Evolutionary conservation across 2,888 invertebrate genomes (phyloP), one percentile per base, ranked within the genome.

Genomic region (Graphium colonna): DNA sequence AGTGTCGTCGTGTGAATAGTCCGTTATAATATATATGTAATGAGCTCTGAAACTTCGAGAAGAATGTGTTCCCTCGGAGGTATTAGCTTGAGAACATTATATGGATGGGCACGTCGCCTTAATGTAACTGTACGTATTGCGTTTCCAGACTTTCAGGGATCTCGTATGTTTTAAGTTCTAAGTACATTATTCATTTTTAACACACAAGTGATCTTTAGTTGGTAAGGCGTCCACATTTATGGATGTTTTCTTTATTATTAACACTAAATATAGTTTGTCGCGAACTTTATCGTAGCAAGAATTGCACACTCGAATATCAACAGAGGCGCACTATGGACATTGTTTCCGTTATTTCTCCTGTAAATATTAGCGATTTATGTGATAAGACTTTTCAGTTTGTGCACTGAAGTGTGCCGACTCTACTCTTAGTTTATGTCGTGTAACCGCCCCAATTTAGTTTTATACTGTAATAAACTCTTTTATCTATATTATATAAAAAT

Each of bases 81-180:
- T 9, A 10, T 31, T 9, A 9, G 31, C 31, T 7, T 5, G 8
- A 9, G 9, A 31, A 31, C 31, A 10, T 31, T 9, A 31, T 31
- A 36, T 3, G n/a, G 12, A 12, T 36, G 21, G 21, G 12, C 33
- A 46, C 74, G 71, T 75, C 75, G 79, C 77, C 68, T 74, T 71
- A 79, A 73, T 80, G 71, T 79, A 76, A 77, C 74, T 80, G 79
- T 82, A 82, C 78, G 83, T 86, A 79, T 79, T 79, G 78, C 80
- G 82, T 86, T 87, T 89, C 87, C 86, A 86, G 80, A 87, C 87
- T 90, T 88, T 86, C 89, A 84, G 89, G 87, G 90, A 90, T 90
- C 90, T 90, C 90, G 89, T 89, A 62, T 79, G 75, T 70, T 78
- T 80, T 83, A 82, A 82, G 81, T 79, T 82, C 77, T 81, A 82